These are phyloP conservation scores for Coluber constrictor DNA, from an alignment of 2,797 vertebrate genomes.

Conservation along the genomic window DNA sequence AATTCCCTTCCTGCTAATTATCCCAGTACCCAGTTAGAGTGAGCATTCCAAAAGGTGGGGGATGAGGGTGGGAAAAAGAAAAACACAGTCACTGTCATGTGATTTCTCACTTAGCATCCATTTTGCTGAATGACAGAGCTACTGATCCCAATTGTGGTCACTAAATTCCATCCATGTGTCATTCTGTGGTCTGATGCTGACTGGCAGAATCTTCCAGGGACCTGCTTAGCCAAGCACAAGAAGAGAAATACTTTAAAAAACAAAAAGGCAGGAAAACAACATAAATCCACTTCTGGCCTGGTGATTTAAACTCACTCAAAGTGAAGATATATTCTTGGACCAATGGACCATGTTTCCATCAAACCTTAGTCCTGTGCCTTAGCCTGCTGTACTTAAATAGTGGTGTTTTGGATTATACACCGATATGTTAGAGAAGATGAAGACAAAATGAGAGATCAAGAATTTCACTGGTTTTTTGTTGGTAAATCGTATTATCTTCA, in stretches of 20 bases:
- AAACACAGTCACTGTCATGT: not conserved
- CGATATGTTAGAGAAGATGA: not conserved
- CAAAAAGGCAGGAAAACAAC: not conserved
- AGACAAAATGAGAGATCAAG: not conserved
- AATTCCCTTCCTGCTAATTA: not conserved
- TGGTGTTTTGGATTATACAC: not conserved
- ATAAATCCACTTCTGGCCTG: not conserved
- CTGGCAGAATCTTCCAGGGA: not conserved
- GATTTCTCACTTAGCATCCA: not conserved
- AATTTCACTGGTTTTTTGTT: not conserved
- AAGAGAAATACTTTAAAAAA: not conserved
- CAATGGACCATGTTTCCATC: not conserved
- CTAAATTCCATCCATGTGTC: not conserved
- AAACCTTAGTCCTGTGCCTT: not conserved
- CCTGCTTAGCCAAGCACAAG: not conserved
- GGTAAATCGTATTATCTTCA: not conserved
- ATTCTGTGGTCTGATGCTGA: not conserved
- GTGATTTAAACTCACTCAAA: not conserved
- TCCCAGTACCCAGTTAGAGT: not conserved
- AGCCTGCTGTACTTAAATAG: not conserved
- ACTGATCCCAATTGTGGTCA: not conserved
- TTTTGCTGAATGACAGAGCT: not conserved
- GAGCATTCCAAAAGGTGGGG: not conserved
- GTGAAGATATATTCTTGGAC: not conserved
- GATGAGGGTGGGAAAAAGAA: not conserved